These are phyloP conservation scores for Anthopleura xanthogrammica DNA, from an alignment of 92 coral and sea anemone genomes.

Conservation along the genomic window DNA sequence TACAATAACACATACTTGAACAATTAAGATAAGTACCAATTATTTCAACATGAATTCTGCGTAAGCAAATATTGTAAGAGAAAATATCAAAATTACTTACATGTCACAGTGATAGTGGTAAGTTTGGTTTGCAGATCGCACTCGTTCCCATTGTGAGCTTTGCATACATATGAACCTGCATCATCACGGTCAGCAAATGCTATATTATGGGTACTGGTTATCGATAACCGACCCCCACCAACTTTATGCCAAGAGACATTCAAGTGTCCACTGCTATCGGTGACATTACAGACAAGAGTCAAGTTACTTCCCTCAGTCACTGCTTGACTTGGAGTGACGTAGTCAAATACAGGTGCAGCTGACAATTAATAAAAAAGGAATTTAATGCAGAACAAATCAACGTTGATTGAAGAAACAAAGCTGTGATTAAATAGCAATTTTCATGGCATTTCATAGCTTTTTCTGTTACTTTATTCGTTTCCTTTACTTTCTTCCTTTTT, in stretches of 20 bases:
- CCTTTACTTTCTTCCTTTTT: too few relatives aligned
- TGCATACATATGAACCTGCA: conserved; percentile 22
- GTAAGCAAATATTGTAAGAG: not conserved
- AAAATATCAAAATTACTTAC: not conserved
- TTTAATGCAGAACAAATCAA: too few relatives aligned
- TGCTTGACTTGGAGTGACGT: not conserved
- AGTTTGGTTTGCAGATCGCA: not conserved
- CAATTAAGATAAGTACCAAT: too few relatives aligned
- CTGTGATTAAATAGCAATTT: too few relatives aligned
- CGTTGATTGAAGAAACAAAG: too few relatives aligned
- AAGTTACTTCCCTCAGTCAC: conserved; percentile 12
- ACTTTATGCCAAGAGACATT: conserved; percentile 24
- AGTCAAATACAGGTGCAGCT: conserved; percentile 5
- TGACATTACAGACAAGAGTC: conserved; percentile 8
- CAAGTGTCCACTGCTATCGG: conserved; percentile 11
- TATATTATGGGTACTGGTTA: not conserved
- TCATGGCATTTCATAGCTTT: too few relatives aligned
- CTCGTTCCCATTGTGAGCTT: conserved; percentile 27
- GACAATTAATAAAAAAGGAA: not conserved
- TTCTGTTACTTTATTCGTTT: too few relatives aligned
- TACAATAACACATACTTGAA: too few relatives aligned
- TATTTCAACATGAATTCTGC: not conserved
- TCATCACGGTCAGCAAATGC: not conserved
- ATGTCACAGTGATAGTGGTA: conserved; percentile 5
- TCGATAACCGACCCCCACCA: conserved; percentile 9